These are phyloP conservation scores for Bombus waltoni DNA, from an alignment of 1,140 invertebrate species.

Conservation along the genomic window DNA sequence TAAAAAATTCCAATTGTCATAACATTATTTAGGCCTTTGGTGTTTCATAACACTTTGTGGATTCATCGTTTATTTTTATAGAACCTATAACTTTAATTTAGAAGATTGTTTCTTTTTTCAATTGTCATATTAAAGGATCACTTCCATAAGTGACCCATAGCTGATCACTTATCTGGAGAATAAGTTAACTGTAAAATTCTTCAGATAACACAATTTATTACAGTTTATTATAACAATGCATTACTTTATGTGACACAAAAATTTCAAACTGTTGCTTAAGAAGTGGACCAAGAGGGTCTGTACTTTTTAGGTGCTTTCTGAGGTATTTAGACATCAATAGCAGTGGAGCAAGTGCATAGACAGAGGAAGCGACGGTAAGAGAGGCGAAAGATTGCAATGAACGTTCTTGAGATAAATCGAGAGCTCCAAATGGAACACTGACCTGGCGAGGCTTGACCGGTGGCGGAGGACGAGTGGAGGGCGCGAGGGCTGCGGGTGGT, in stretches of 20 bases:
- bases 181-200: too few relatives aligned
- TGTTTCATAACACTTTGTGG: too few relatives aligned
- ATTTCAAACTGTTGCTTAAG: neutral
- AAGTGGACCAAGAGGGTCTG: neutral
- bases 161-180: too few relatives aligned
- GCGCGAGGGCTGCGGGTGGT: constrained; percentile 84
- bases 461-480: constrained; percentile 87
- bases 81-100: too few relatives aligned
- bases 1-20: too few relatives aligned
- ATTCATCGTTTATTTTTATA: too few relatives aligned
- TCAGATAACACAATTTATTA: too few relatives aligned
- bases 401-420: constrained; percentile 20
- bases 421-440: neutral
- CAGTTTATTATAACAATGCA: neutral
- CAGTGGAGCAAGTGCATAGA: neutral
- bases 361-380: neutral
- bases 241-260: neutral
- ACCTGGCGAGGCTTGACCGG: constrained; percentile 89
- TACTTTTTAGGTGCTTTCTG: neutral
- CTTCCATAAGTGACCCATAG: too few relatives aligned
- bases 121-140: too few relatives aligned
- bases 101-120: too few relatives aligned
- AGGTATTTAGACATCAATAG: too few relatives aligned
- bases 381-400: constrained; percentile 14
- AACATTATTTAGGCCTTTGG: too few relatives aligned